Evolutionary conservation across 2,888 invertebrate species (phyloP), one percentile per base, ranked within the genome.

Genomic region (Meandrusa payeni): DNA sequence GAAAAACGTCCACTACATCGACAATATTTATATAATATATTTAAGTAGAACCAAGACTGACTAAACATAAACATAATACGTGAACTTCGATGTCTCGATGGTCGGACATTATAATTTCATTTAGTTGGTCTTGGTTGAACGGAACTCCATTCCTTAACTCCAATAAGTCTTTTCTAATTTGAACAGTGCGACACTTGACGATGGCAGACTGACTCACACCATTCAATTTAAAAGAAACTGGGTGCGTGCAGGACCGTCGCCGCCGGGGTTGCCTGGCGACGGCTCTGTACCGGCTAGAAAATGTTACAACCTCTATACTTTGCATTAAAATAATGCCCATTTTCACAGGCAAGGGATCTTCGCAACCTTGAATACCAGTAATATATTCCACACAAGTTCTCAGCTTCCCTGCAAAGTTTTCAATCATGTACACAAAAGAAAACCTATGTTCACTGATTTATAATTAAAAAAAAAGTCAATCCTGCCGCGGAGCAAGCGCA

Each of bases 271-370:
- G 34, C 71, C 72, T 62, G 68, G 74, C 81, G 83, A 77, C 77
- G 78, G 76, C 69, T 64, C 80, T 79, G 77, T 69, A 85, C 85
- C 69, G 68, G 69, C n/a, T 82, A 85, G 72, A 79, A 80, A 85
- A 70, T 76, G 81, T 87, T 92, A 93, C 93, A 93, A 94, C 93
- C 92, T 94, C 94, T 94, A 94, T 94, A 94, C 94, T 94, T 94
- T 94, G 94, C 94, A 94, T 93, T 92, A 93, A 94, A 94, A 91
- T 93, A 94, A 94, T 94, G 93, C 92, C 92, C 91, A 92, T 93
- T 93, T 92, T 92, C 91, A 90, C 89, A 88, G 88, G 88, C 87
- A 88, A 87, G 86, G 87, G 85, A 85, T 85, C 82, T 76, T 69
- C 85, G 73, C 81, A 74, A 76, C 75, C 83, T 65, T 79, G 72